Evolutionary conservation across 2,797 vertebrate genomes (phyloP).

Genomic region (Phoeniculus purpureus): DNA sequence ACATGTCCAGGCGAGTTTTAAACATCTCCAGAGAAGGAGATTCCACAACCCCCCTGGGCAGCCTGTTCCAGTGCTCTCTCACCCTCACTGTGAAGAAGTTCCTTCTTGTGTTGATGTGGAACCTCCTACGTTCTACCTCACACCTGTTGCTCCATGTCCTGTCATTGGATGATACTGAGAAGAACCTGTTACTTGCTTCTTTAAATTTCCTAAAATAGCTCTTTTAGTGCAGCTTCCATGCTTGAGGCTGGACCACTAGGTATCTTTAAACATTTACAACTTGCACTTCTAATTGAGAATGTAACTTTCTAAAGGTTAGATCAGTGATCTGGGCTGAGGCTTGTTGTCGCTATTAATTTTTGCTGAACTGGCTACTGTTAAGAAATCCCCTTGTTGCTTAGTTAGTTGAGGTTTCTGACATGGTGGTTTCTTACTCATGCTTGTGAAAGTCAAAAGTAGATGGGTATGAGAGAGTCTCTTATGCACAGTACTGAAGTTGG

Average conservation of each 20-base stretch:
- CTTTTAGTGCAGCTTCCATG: neutral
- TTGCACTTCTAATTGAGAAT: neutral
- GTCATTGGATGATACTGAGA: too few relatives aligned
- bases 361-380: neutral
- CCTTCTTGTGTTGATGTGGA: too few relatives aligned
- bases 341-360: accelerated
- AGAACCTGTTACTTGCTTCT: neutral
- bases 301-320: neutral
- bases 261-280: neutral
- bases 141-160: too few relatives aligned
- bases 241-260: neutral
- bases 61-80: too few relatives aligned
- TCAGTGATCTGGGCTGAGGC: too few relatives aligned
- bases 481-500: too few relatives aligned
- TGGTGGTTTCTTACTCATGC: accelerated
- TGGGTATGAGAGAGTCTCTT: accelerated
- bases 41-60: too few relatives aligned
- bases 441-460: accelerated
- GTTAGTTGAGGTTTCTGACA: neutral
- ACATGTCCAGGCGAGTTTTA: too few relatives aligned
- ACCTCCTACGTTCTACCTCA: too few relatives aligned
- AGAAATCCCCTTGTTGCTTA: accelerated
- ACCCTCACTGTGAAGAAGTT: too few relatives aligned
- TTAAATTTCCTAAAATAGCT: neutral
- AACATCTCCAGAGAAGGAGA: too few relatives aligned